Conservation (phyloP, 2,888 invertebrate species). For the Andrena praecox region DNA sequence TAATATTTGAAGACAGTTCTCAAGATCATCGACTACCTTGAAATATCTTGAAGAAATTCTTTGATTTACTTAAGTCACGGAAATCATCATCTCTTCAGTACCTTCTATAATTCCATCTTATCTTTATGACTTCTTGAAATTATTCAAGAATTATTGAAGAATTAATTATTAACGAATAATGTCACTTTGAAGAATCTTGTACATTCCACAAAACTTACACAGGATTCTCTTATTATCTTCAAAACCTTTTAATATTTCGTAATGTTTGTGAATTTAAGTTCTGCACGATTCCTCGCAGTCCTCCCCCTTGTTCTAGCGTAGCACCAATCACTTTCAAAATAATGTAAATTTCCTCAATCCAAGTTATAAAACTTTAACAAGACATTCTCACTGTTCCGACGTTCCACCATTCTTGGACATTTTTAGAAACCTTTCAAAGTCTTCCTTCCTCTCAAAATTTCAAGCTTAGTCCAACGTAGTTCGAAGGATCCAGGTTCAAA, state of each 20-base stretch:
- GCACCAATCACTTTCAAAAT: slow-evolving; percentile 6
- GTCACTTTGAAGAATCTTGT: slow-evolving; percentile 2
- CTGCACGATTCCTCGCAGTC: neutral
- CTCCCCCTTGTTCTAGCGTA: neutral
- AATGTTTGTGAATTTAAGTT: neutral
- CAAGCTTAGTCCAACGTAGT: neutral
- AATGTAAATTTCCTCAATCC: neutral
- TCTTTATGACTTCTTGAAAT: neutral
- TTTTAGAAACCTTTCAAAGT: neutral
- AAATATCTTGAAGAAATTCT: neutral
- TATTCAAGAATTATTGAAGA: slow-evolving; percentile 1
- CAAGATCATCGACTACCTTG: neutral
- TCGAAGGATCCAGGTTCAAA: neutral
- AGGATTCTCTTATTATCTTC: neutral
- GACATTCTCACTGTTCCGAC: neutral
- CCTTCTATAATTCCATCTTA: neutral
- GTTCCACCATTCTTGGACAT: neutral
- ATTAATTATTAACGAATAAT: neutral
- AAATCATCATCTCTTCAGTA: slow-evolving; percentile 2
- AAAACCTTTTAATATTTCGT: neutral
- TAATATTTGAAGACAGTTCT: slow-evolving; percentile 17
- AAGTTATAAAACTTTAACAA: neutral
- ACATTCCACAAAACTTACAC: neutral
- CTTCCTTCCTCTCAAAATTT: neutral
- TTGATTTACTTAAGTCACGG: neutral